A percentile compares a stretch with the other conserved stretches of the same genome.
These are phyloP conservation scores for Capricornis sumatraensis DNA, from an alignment of 2,113 vertebrate genomes.

Conservation along the genomic window DNA sequence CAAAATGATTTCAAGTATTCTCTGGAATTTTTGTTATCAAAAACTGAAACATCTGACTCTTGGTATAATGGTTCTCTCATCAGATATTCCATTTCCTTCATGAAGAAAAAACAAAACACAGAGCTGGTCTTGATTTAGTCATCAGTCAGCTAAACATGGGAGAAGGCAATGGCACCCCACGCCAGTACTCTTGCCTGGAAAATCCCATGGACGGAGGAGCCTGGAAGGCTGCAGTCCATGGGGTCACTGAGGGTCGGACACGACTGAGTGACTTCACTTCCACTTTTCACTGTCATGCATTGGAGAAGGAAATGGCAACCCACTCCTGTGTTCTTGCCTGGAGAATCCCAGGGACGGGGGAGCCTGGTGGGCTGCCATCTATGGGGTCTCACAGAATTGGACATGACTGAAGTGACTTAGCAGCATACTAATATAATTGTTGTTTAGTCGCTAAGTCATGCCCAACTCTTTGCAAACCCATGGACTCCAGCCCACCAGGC, in stretches of 20 bases:
- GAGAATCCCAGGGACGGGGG: too few species aligned
- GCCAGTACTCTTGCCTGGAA: too few species aligned
- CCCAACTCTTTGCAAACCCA: neutral
- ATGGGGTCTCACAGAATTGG: too few species aligned
- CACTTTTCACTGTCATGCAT: too few species aligned
- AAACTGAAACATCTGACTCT: neutral
- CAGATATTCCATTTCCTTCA: neutral
- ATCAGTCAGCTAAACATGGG: neutral
- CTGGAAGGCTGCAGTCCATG: too few species aligned
- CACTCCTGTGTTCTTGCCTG: too few species aligned
- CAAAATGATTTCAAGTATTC: neutral
- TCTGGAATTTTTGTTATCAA: neutral
- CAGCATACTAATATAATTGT: neutral
- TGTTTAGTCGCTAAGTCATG: neutral
- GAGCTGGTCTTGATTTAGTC: neutral
- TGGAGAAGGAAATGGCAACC: too few species aligned
- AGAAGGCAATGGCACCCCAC: too few species aligned
- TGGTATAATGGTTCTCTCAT: neutral
- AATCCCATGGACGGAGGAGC: too few species aligned
- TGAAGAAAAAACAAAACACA: neutral
- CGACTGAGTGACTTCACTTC: too few species aligned
- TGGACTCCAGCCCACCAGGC: neutral
- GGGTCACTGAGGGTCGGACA: too few species aligned
- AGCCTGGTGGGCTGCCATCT: too few species aligned
- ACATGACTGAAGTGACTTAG: fast-evolving